A percentile compares a stretch with the other conserved stretches of the same genome.
phyloP scores from a whole-genome alignment of 2,888 invertebrate genomes.

The Hymenopus coronatus region DNA sequence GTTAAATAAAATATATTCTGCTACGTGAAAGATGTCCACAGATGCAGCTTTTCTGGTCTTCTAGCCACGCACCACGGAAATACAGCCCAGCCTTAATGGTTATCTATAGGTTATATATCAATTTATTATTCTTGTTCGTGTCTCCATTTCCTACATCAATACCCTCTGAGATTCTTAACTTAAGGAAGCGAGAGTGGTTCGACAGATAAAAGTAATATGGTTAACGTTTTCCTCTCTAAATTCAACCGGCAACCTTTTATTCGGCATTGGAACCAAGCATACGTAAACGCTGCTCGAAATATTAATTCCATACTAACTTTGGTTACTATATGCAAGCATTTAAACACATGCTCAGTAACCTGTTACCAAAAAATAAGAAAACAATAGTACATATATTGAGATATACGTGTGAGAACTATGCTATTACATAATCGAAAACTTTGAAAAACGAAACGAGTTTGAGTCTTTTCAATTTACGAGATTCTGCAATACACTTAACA shows the following conservation, averaged over 20 bases:
- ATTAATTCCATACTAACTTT: no score
- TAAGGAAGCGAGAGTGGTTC: neutral
- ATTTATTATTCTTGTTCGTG: conserved; percentile 3
- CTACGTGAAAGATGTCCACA: neutral
- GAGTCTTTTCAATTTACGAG: no score
- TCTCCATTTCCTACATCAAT: neutral
- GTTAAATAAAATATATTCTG: no score
- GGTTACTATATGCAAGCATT: no score
- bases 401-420: no score
- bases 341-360: no score
- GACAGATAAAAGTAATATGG: neutral
- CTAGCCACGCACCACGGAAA: neutral
- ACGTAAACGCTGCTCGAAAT: neutral
- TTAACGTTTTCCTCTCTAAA: neutral
- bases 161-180: neutral
- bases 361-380: no score
- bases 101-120: neutral
- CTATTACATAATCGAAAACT: no score
- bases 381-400: no score
- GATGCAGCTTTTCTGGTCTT: neutral
- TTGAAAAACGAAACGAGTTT: no score
- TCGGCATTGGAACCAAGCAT: neutral
- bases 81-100: neutral
- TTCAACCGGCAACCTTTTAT: neutral
- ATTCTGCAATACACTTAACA: no score